phyloP scores from a whole-genome alignment of 2,888 invertebrate species.

The Megamerina dolium region DNA sequence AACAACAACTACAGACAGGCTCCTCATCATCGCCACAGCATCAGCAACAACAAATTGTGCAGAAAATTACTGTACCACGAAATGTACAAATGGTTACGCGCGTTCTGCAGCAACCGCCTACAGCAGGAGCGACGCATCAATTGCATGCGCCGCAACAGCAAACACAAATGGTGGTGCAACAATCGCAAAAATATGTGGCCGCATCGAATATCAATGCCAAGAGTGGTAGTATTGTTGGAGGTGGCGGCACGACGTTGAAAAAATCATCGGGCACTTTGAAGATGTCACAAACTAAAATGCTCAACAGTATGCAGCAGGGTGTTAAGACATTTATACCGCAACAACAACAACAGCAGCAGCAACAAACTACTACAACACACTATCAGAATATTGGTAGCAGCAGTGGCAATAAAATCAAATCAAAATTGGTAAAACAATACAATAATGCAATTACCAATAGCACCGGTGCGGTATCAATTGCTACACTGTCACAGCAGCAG shows the following conservation, averaged over 20 bases:
- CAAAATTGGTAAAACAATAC: conserved; percentile 45
- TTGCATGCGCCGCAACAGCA: conserved; percentile 6
- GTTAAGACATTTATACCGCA: conserved; percentile 32
- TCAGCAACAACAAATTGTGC: conserved; percentile 27
- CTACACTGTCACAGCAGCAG: conserved; percentile 30
- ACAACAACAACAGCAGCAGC: conserved; percentile 32
- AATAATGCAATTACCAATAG: conserved; percentile 32
- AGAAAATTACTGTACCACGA: conserved; percentile 34
- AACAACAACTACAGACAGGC: too few relatives aligned
- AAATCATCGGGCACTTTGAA: conserved; percentile 28
- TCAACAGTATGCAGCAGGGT: conserved; percentile 25
- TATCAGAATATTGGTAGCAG: too few relatives aligned
- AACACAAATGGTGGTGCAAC: conserved; percentile 16
- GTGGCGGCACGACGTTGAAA: conserved; percentile 34
- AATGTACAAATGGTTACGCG: conserved; percentile 43
- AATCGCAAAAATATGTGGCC: conserved; percentile 20
- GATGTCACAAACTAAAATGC: conserved; percentile 27
- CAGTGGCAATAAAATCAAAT: conserved; percentile 25
- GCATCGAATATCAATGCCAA: conserved; percentile 8
- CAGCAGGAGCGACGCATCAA: not conserved
- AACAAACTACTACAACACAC: too few relatives aligned
- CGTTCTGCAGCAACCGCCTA: conserved; percentile 20
- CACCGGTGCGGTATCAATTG: conserved; percentile 28
- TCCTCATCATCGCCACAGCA: conserved; percentile 22
- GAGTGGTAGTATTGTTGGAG: conserved; percentile 20